Base-by-base conservation (phyloP, 2,797 vertebrate species). In the Nasua narica region DNA sequence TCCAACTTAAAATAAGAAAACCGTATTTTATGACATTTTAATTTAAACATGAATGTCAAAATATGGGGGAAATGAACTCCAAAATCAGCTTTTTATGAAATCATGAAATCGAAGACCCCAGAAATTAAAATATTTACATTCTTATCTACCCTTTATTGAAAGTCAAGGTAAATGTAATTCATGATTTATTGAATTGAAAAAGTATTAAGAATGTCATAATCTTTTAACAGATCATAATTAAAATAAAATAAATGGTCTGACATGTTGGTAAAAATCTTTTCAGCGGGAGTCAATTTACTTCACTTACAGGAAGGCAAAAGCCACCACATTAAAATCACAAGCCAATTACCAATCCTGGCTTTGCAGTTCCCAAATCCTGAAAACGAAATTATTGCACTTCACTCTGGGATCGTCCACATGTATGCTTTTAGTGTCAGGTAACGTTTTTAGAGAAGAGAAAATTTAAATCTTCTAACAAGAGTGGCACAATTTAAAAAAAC, bases 121-220 rank as follows among this genome's bases (percentile, higher is more conserved):
- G 5, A 93, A 96, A 90, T 90, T 93, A 94, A 97, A 93, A 95
- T 79, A 62, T 50, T 90, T 90, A 93, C 18, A 67, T 82, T 84
- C 50, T 72, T 74, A 85, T 70, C 79, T 86, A 79, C 46, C 25
- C 58, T 87, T 94, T 92, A 83, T 5, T 86, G 32, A 90, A 96
- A 96, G 52, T 87, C 74, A 87, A 89, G 29, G 5, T 86, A 91
- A 96, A 84, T 35, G 6, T 16, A 79, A 95, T 70, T 76, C 67
- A 81, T 27, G 32, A 88, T 23, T 93, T 87, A 85, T 0, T 93
- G 13, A 74, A 97, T 18, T 70, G 9, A 52, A 48, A 85, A 88
- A 52, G 10, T 37, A 27, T 76, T 62, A 67, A 86, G 35, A 95
- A 78, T 69, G 25, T 58, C 69, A 96, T 25, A 62, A 84, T 91